A percentile compares a stretch with the other conserved stretches of the same genome.
Conservation (phyloP, 1,140 invertebrate species). For the Temnothorax curvispinosus region DNA sequence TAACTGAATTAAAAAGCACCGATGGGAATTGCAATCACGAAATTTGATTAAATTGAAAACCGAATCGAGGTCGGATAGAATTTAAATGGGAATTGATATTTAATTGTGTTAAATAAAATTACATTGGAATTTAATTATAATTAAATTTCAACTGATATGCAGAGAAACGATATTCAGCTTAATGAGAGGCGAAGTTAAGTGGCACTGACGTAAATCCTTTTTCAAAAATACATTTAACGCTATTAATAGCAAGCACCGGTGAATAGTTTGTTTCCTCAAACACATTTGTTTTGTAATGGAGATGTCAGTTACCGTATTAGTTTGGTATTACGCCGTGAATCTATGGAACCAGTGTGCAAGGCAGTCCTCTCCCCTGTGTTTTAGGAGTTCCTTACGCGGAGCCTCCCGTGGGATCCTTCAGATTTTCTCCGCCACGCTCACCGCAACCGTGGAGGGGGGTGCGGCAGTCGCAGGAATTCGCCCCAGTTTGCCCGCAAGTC, state of each 20-base stretch:
- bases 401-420: constrained; percentile 92
- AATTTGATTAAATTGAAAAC: background rate
- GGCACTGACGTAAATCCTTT: background rate
- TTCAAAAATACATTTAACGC: background rate
- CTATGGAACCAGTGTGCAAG: background rate
- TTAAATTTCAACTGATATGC: background rate
- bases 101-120: constrained; percentile 1
- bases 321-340: background rate
- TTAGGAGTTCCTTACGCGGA: constrained; percentile 96
- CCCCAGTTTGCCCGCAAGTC: constrained; percentile 94
- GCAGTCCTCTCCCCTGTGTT: constrained; percentile 47
- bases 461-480: constrained; percentile 90
- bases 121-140: constrained; percentile 2
- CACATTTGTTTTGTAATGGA: background rate
- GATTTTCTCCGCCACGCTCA: constrained; percentile 95
- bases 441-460: constrained; percentile 90
- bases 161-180: background rate
- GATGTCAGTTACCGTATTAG: background rate
- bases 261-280: background rate
- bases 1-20: background rate
- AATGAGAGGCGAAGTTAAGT: background rate
- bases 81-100: background rate
- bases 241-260: background rate
- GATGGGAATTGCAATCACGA: background rate
- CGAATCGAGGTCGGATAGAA: background rate